Percentiles rank a stretch among this genome's conserved stretches.
Conservation (phyloP, 2,888 invertebrate species). For the Geophilus truncorum region DNA sequence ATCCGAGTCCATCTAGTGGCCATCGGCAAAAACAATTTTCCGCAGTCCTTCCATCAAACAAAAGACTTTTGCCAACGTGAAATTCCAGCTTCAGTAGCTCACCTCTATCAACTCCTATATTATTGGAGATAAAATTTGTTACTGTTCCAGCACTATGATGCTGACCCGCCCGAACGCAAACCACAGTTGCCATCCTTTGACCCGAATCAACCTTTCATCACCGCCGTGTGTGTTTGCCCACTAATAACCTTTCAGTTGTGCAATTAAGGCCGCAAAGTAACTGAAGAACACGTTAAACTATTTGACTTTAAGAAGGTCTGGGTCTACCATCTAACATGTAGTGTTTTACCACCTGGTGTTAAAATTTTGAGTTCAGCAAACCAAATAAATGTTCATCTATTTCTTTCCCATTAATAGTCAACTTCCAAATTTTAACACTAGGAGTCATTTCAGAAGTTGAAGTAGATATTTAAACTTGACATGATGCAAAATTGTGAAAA, state of each 20-base stretch:
- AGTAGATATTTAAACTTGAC: too few species aligned
- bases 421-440: too few species aligned
- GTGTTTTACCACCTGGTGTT: too few species aligned
- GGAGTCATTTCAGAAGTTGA: too few species aligned
- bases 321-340: too few species aligned
- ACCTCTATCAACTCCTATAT: neutral
- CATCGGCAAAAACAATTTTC: constrained; percentile 3
- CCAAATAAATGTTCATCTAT: too few species aligned
- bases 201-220: constrained; percentile 12
- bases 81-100: neutral
- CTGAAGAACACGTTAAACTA: neutral
- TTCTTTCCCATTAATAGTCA: too few species aligned
- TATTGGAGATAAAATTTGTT: constrained; percentile 3
- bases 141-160: neutral
- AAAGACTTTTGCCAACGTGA: neutral
- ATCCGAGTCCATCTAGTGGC: neutral
- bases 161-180: neutral
- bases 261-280: neutral
- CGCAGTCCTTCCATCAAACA: neutral
- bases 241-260: constrained; percentile 11
- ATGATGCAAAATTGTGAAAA: too few species aligned
- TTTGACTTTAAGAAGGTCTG: too few species aligned
- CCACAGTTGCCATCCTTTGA: neutral
- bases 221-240: neutral
- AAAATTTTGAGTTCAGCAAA: too few species aligned